Evolutionary conservation across 2,888 invertebrate species (phyloP), one percentile per base, ranked within the genome.

Genomic region (Ochropleura plecta): DNA sequence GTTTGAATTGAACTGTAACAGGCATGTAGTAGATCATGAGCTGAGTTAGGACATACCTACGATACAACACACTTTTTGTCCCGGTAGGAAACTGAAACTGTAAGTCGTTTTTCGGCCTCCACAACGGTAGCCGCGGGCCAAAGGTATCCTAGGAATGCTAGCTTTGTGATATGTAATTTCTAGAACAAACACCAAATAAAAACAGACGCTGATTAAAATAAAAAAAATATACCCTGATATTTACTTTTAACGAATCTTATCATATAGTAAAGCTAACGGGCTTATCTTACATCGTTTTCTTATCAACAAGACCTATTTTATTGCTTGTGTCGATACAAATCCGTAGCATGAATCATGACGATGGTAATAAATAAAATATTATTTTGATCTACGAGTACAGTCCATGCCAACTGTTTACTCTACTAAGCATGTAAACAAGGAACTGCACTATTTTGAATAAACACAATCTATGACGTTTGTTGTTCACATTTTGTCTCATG

Each of bases 301-400:
- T 84, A 84, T 81, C 84, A 40, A 64, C 46, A 63, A 83, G 67
- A 74, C 81, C 68, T 48, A 73, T 30, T 74, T 73, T 51, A 64
- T 71, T 46, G 40, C 10, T 30, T 51, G 10, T 30, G 20, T 57
- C 49, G 18, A 51, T 71, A 20, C 4, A n/a, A 57, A 69, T 44
- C n/a, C 12, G 12, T 44, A n/a, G 7, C 40, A 18, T 71, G 71
- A 78, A 63, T 83, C 78, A 66, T 51, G 73, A 55, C 3, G 20
- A 12, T 9, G 40, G 9, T 53, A n/a, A 51, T 77, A 69, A 69
- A 60, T 49, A 48, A 44, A 55, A 62, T 62, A 55, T 63, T 73
- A 44, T 76, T 78, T 48, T 53, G 51, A 51, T 48, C n/a, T 30
- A 53, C 10, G 5, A 53, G 55, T 65, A 49, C 42, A 57, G 30